These are phyloP conservation scores for Hypomesus transpacificus DNA, from an alignment of 2,113 vertebrate species.

Conservation along the genomic window DNA sequence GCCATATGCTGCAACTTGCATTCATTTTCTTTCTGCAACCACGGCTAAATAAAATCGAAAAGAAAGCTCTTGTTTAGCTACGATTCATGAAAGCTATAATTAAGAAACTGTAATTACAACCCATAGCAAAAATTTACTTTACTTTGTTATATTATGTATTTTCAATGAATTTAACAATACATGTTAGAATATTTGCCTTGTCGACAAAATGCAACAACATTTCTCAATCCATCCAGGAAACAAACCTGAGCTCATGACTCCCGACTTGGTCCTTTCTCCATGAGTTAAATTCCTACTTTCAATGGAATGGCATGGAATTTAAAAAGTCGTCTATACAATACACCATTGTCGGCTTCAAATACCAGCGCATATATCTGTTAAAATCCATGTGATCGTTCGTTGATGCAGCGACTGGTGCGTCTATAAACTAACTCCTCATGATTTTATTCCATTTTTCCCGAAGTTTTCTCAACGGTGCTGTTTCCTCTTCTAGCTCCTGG, in stretches of 20 bases:
- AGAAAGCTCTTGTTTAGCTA: not conserved
- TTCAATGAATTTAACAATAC: not conserved
- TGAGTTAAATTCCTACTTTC: constrained; percentile 65
- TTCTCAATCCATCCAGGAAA: constrained; percentile 45
- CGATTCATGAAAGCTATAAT: constrained; percentile 46
- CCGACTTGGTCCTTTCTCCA: constrained; percentile 69
- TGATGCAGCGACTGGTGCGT: constrained; percentile 36
- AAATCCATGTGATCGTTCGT: constrained; percentile 21
- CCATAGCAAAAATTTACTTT: constrained; percentile 37
- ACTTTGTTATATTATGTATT: not conserved
- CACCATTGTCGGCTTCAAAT: constrained; percentile 49
- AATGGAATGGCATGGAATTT: constrained; percentile 56
- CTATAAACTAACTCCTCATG: constrained; percentile 39
- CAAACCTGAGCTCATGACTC: constrained; percentile 83
- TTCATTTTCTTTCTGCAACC: constrained; percentile 25
- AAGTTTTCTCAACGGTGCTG: constrained; percentile 54
- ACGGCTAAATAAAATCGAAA: constrained; percentile 25
- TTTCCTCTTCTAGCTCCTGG: constrained; percentile 31
- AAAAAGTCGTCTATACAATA: constrained; percentile 39
- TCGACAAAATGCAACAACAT: not conserved
- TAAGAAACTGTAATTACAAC: constrained; percentile 58
- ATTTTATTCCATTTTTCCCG: constrained; percentile 54
- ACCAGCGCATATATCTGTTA: not conserved
- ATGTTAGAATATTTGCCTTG: not conserved
- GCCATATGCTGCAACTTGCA: too few species aligned